These are phyloP conservation scores for Oxyscelio sp. DNA, from an alignment of 2,888 invertebrate genomes.

Conservation along the genomic window DNA sequence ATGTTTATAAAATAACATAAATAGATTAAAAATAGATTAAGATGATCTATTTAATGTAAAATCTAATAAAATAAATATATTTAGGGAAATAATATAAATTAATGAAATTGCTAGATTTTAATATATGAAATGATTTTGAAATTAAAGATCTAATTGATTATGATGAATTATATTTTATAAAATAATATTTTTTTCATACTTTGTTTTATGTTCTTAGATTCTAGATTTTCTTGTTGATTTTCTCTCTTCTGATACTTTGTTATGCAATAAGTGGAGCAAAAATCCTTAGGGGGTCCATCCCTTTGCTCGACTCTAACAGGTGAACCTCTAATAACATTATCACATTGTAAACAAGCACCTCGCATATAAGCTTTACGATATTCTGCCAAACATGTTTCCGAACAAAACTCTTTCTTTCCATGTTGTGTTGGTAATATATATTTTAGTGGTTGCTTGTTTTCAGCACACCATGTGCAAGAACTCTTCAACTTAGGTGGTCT, in stretches of 20 bases:
- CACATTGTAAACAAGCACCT: slow-evolving; percentile 96
- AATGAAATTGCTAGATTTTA: too few species aligned
- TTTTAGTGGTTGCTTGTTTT: slow-evolving; percentile 94
- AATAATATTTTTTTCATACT: too few species aligned
- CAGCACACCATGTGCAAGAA: slow-evolving; percentile 95
- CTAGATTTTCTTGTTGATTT: slow-evolving; percentile 67
- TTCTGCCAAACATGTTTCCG: slow-evolving; percentile 96
- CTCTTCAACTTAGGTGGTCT: slow-evolving; percentile 93
- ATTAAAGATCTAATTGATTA: too few species aligned
- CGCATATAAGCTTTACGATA: slow-evolving; percentile 96
- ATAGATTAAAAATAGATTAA: too few species aligned
- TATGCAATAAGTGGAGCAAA: slow-evolving; percentile 95
- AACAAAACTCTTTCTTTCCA: slow-evolving; percentile 97
- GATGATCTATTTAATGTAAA: too few species aligned
- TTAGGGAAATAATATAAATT: too few species aligned
- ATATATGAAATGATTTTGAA: too few species aligned
- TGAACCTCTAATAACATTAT: slow-evolving; percentile 94
- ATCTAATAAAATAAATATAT: too few species aligned
- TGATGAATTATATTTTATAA: too few species aligned
- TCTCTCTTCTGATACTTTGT: slow-evolving; percentile 94
- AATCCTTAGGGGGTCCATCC: slow-evolving; percentile 92
- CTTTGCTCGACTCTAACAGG: slow-evolving; percentile 90
- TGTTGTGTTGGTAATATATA: slow-evolving; percentile 96
- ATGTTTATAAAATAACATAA: too few species aligned
- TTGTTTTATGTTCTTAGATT: slow-evolving; percentile 74